Evolutionary conservation across 2,888 invertebrate species (phyloP), one percentile per base, ranked within the genome.

Genomic region (Eudemis profundana): DNA sequence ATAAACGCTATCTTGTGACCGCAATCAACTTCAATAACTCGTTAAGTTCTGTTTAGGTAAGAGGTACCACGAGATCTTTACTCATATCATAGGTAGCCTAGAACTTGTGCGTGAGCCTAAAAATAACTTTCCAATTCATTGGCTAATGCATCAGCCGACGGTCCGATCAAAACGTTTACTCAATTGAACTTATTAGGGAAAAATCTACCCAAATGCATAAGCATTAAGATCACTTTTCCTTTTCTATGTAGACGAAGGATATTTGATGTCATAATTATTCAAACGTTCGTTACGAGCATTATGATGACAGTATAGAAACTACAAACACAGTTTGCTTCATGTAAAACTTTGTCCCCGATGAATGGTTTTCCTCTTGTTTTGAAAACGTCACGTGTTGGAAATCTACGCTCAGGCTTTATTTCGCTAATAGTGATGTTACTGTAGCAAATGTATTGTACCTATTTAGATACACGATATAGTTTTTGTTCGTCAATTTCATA

Each of bases 41-140:
- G 5, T 4, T 23, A 5, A 23, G 23, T 23, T 23, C 10, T 42
- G 2, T 42, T 3, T 23, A 19, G 15, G 14, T 5, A 44, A 1
- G 44, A 38, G n/a, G 14, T 53, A 23, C 19, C 3, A 42, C 12
- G 15, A 42, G 12, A 42, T 42, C 27, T 42, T 42, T 8, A 29
- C 10, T 56, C 42, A 21, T 21, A 53, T 21, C 15, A 42, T 8
- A 29, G 15, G 4, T 40, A 56, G 54, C 54, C 56, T 29, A 56
- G 56, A 56, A 42, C 56, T 42, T 56, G 29, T 27, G 4, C 17
- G 17, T 44, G 56, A 23, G 42, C 27, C 56, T 56, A 56, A 44
- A 44, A 56, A 56, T 56, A 56, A 44, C 23, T 17, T n/a, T 29
- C 29, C 17, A 42, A 44, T 17, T 29, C 44, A 29, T 56, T 56